Conservation (phyloP, 2,113 vertebrate genomes). For the Triplophysa rosa region DNA sequence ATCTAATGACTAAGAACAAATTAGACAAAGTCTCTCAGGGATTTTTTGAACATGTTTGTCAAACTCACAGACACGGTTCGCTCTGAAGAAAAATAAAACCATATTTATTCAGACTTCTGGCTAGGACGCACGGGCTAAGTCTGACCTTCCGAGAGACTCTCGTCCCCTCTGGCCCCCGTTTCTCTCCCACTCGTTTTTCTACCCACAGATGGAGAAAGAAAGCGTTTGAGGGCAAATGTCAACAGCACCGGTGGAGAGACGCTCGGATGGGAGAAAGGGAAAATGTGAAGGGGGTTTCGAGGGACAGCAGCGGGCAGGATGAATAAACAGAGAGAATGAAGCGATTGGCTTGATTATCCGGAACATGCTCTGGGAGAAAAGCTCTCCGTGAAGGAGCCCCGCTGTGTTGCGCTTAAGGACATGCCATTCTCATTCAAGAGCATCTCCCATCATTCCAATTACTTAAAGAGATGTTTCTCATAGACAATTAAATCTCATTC, state of each 20-base stretch:
- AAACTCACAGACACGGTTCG: not conserved
- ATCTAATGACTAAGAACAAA: conserved; percentile 42
- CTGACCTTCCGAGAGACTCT: conserved; percentile 68
- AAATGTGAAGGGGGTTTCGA: not conserved
- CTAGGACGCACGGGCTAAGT: conserved; percentile 60
- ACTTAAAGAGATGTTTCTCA: conserved; percentile 1
- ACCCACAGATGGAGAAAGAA: not conserved
- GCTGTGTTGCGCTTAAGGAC: conserved; percentile 32
- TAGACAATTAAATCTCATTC: conserved; percentile 40
- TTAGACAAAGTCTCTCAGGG: conserved; percentile 34
- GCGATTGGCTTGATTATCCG: conserved; percentile 11
- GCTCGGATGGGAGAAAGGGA: not conserved
- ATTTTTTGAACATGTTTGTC: not conserved
- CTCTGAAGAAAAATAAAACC: conserved; percentile 13
- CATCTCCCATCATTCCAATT: conserved; percentile 31
- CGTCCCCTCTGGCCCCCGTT: conserved; percentile 55
- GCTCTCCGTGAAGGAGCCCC: conserved; percentile 1
- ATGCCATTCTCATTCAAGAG: conserved; percentile 36
- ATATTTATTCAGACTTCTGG: conserved; percentile 50
- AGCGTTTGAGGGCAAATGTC: conserved; percentile 56
- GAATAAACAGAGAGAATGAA: conserved; percentile 17
- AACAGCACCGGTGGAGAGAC: conserved; percentile 11
- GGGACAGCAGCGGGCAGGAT: not conserved
- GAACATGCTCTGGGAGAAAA: conserved; percentile 14
- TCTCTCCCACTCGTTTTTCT: conserved; percentile 41